Conservation (phyloP, 2,113 vertebrate genomes). For the Apteryx owenii region DNA sequence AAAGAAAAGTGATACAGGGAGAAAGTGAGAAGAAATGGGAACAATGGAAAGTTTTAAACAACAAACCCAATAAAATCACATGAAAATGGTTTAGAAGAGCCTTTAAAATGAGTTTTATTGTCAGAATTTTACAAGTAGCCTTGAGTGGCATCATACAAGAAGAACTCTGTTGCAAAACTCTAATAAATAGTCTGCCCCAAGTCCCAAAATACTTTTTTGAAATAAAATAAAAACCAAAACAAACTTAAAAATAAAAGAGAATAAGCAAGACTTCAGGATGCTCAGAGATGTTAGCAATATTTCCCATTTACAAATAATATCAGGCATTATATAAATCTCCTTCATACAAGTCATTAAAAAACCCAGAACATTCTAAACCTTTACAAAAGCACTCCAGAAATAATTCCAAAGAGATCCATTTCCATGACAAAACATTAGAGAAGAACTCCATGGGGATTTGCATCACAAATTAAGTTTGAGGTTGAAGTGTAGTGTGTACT, state of each 20-base stretch:
- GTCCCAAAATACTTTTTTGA: constrained; percentile 78
- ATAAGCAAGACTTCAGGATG: constrained; percentile 80
- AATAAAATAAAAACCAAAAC: constrained; percentile 74
- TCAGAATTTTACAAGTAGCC: constrained; percentile 86
- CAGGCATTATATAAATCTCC: constrained; percentile 83
- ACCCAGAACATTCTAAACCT: constrained; percentile 75
- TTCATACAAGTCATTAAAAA: constrained; percentile 81
- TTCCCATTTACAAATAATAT: constrained; percentile 84
- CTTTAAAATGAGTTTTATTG: constrained; percentile 89
- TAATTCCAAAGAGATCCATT: constrained; percentile 72
- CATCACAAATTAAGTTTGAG: constrained; percentile 72
- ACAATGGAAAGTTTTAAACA: constrained; percentile 12
- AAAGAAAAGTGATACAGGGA: background rate
- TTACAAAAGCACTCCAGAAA: constrained; percentile 77
- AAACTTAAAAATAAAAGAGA: constrained; percentile 73
- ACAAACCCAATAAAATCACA: constrained; percentile 60
- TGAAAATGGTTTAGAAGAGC: constrained; percentile 79
- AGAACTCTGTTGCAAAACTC: constrained; percentile 88
- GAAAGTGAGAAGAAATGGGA: background rate
- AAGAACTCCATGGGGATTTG: constrained; percentile 68
- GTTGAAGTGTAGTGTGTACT: constrained; percentile 61
- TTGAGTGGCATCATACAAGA: constrained; percentile 86
- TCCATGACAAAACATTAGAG: constrained; percentile 72
- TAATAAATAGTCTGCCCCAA: constrained; percentile 89
- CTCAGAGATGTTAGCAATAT: constrained; percentile 77